phyloP scores from a whole-genome alignment of 2,888 invertebrate genomes.

The Hyalella azteca region DNA sequence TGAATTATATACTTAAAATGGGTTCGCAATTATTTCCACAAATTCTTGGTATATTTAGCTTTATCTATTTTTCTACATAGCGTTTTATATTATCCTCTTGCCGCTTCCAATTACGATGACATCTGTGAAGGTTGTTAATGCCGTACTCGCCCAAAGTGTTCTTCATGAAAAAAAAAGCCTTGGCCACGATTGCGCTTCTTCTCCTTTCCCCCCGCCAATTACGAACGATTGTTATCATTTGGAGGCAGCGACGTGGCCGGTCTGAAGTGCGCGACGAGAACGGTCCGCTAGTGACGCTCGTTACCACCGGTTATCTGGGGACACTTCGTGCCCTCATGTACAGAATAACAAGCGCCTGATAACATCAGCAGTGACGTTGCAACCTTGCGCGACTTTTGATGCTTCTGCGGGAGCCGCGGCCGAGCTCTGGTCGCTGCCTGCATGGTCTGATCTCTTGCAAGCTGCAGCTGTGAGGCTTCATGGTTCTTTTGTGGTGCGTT shows the following conservation, averaged over 20 bases:
- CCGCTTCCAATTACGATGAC: conserved; percentile 9
- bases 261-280: not conserved
- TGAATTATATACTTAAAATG: too few species aligned
- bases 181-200: conserved; percentile 16
- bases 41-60: too few species aligned
- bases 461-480: too few species aligned
- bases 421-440: too few species aligned
- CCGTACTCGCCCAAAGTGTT: not conserved
- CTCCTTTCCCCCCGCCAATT: conserved; percentile 28
- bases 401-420: conserved; percentile 8
- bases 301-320: conserved; percentile 23
- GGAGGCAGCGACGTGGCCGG: conserved; percentile 7
- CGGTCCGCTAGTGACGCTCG: not conserved
- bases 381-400: conserved; percentile 10
- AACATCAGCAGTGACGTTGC: conserved; percentile 32
- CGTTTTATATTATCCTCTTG: not conserved
- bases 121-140: conserved; percentile 29
- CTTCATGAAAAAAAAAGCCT: not conserved
- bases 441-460: too few species aligned
- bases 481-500: too few species aligned
- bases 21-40: too few species aligned
- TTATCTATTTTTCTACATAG: not conserved
- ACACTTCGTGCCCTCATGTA: conserved; percentile 28
- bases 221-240: conserved; percentile 25
- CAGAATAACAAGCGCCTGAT: conserved; percentile 27